Conservation (phyloP, 2,113 vertebrate genomes). For the Orthonyx spaldingii region DNA sequence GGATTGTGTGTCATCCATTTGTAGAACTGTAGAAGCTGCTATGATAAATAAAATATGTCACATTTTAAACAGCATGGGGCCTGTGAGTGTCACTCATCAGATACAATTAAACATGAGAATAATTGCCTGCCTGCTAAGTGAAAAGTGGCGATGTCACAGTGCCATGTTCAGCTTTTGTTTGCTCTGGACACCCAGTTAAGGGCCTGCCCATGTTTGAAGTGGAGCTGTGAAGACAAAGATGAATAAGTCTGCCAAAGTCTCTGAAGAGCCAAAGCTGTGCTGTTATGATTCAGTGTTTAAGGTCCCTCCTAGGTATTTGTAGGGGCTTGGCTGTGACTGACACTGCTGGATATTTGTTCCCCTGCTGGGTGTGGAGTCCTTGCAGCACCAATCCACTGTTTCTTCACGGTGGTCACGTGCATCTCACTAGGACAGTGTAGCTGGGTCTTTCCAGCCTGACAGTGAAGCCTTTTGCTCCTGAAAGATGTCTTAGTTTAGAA, state of each 20-base stretch:
- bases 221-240: neutral
- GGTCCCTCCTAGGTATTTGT: accelerated
- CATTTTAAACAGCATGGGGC: slow-evolving; percentile 23
- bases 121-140: slow-evolving; percentile 19
- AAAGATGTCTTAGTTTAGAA: neutral
- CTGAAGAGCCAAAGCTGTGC: neutral
- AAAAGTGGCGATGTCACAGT: neutral
- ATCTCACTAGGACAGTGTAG: neutral
- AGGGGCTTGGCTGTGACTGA: neutral
- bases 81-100: slow-evolving; percentile 11
- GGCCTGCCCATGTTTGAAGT: neutral
- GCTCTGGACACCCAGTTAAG: neutral
- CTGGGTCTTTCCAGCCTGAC: neutral
- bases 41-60: slow-evolving; percentile 50
- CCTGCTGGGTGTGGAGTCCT: neutral
- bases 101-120: slow-evolving; percentile 38
- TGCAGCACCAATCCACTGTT: neutral
- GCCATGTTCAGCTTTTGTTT: neutral
- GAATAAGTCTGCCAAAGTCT: neutral
- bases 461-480: neutral
- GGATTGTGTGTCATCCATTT: slow-evolving; percentile 48
- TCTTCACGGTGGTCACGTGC: neutral
- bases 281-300: neutral
- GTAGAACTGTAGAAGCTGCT: slow-evolving; percentile 24
- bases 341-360: neutral